A percentile compares a stretch with the other conserved stretches of the same genome.
Conservation (phyloP, 2,888 invertebrate genomes). For the Sisyra nigra region DNA sequence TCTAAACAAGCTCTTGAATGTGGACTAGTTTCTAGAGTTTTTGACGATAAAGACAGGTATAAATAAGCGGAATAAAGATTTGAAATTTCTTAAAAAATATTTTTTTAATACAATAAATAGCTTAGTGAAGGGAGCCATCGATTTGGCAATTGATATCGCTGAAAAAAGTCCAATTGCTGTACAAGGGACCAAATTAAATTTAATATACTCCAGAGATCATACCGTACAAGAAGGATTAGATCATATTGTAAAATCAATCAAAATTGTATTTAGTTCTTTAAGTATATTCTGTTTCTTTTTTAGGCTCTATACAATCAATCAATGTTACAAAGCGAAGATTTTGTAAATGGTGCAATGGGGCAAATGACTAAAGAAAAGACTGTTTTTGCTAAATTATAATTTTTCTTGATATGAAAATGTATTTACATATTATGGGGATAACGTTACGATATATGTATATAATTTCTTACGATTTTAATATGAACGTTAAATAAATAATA, state of each 20-base stretch:
- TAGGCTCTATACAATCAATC: conserved; percentile 68
- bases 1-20: conserved; percentile 64
- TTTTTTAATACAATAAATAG: conserved; percentile 26
- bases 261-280: conserved; percentile 12
- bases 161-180: conserved; percentile 87
- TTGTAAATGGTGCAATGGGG: conserved; percentile 63
- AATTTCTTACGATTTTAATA: too few species aligned
- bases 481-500: neutral
- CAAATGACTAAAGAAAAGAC: conserved; percentile 55
- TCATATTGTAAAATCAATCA: conserved; percentile 59
- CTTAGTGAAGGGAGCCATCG: conserved; percentile 54
- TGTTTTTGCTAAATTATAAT: conserved; percentile 64
- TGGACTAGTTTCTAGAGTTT: conserved; percentile 72
- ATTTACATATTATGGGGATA: too few species aligned
- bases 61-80: conserved; percentile 9
- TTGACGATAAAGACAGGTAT: conserved; percentile 49
- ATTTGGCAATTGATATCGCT: conserved; percentile 66
- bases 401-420: neutral
- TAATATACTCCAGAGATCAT: conserved; percentile 80
- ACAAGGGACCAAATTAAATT: conserved; percentile 70
- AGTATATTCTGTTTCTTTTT: conserved; percentile 18
- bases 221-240: conserved; percentile 75
- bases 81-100: conserved; percentile 3
- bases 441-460: too few species aligned
- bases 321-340: conserved; percentile 86